Evolutionary conservation across 1,140 invertebrate species (phyloP), one percentile per base, ranked within the genome.

Genomic region (Panagrolaimus sp.): DNA sequence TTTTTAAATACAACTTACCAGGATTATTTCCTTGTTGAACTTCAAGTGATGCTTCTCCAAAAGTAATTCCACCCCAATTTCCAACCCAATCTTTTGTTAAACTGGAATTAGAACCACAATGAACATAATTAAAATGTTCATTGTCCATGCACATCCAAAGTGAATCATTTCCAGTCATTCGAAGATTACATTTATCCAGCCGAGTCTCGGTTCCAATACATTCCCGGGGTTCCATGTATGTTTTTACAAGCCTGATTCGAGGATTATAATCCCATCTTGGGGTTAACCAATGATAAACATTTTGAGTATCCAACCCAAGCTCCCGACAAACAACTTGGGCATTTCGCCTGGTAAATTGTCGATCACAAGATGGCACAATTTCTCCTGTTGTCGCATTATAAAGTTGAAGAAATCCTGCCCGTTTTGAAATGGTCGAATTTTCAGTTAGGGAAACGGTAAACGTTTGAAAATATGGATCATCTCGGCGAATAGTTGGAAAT

Each of bases 321-420:
- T 97, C 91, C 24, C 91, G 87, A 82, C 96, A 99, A 0, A 96
- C 91, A 0, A 98, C 93, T 87, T 94, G 89, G 3, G 92, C 92
- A 84, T 96, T 96, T 78, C 92, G 87, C 82, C 95, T 91, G 0
- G 92, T 95, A 82, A 98, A 98, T 68, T 93, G 87, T 63, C 88
- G 87, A 86, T 99, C 96, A 84, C 96, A 99, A 81, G 97, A 89
- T 0, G 96, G 92, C 46, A 96, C 91, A 93, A 94, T 97, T 83
- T 97, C 93, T 10, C 92, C 84, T 0, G 93, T 95, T 5, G 95
- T 97, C 67, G 86, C 87, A 83, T 98, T 99, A 82, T 91, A 98
- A 76, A 94, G 90, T 85, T 98, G 92, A 43, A 99, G 84, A 80
- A 97, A 99, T 10, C 89, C 89, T 74, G 88, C 84, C 38, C 71